Evolutionary conservation across 2,888 invertebrate genomes (phyloP).

Genomic region (Rhimphoctona megacephalus): DNA sequence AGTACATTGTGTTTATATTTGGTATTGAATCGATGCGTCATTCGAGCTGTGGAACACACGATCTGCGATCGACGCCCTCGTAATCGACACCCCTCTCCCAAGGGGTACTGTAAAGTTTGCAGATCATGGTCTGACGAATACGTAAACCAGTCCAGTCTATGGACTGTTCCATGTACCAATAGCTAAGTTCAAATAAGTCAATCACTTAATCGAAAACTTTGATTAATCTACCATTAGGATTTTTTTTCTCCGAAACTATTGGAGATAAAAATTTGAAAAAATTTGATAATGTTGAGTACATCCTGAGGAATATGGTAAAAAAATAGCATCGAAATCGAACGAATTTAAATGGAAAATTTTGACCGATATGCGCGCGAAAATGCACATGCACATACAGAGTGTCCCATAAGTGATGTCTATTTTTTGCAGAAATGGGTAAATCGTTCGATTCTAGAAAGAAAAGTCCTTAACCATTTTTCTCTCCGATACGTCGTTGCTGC

Average conservation of each 20-base stretch:
- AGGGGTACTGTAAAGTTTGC: conserved; percentile 49
- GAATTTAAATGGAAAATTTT: background rate
- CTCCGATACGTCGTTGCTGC: background rate
- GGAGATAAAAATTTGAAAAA: conserved; percentile 7
- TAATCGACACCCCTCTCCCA: conserved; percentile 62
- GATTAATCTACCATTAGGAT: background rate
- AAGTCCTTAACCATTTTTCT: background rate
- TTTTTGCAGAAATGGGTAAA: background rate
- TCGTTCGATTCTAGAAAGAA: background rate
- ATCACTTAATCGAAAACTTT: background rate
- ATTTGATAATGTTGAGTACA: background rate
- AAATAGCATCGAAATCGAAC: background rate
- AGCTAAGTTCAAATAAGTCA: background rate
- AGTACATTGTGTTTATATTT: background rate
- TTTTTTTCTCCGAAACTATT: background rate
- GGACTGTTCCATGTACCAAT: background rate
- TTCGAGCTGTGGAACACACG: conserved; percentile 61
- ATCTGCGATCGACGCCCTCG: conserved; percentile 68
- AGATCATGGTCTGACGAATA: conserved; percentile 32
- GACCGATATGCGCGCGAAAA: background rate
- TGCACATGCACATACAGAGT: background rate
- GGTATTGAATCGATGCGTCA: conserved; percentile 60
- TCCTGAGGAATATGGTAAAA: background rate
- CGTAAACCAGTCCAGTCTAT: conserved; percentile 5
- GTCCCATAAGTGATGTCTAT: background rate